phyloP scores from a whole-genome alignment of 2,888 invertebrate genomes.

The Pandemis corylana region DNA sequence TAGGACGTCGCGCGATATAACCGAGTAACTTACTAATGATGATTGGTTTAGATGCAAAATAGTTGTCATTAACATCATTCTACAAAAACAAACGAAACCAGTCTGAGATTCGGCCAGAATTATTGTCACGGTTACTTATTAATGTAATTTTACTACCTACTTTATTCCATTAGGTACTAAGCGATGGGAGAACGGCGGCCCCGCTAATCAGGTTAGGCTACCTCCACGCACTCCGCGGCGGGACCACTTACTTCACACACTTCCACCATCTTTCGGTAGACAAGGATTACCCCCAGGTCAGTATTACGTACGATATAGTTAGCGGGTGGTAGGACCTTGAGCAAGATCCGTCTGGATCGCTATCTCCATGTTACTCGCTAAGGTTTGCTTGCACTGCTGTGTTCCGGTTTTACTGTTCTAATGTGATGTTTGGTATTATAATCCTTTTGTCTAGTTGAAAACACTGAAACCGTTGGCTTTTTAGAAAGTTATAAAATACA shows the following conservation, averaged over 20 bases:
- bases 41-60: not conserved
- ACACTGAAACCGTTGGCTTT: too few species aligned
- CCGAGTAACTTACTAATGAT: not conserved
- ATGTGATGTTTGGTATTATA: too few species aligned
- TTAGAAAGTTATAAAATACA: too few species aligned
- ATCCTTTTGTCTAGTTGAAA: too few species aligned
- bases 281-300: constrained; percentile 91
- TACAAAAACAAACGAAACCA: not conserved
- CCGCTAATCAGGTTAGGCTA: constrained; percentile 92
- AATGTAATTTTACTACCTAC: not conserved
- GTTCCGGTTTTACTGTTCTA: too few species aligned
- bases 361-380: too few species aligned
- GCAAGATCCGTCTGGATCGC: too few species aligned
- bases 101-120: not conserved
- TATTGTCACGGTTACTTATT: not conserved
- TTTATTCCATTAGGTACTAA: constrained; percentile 86
- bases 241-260: constrained; percentile 94
- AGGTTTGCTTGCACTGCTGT: too few species aligned
- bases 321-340: too few species aligned
- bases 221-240: constrained; percentile 91
- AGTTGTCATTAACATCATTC: not conserved
- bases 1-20: not conserved
- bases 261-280: constrained; percentile 94
- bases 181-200: constrained; percentile 96
- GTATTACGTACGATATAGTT: constrained; percentile 22